Conservation (phyloP, 2,888 invertebrate genomes). For the Drosophila parthenogenetica region DNA sequence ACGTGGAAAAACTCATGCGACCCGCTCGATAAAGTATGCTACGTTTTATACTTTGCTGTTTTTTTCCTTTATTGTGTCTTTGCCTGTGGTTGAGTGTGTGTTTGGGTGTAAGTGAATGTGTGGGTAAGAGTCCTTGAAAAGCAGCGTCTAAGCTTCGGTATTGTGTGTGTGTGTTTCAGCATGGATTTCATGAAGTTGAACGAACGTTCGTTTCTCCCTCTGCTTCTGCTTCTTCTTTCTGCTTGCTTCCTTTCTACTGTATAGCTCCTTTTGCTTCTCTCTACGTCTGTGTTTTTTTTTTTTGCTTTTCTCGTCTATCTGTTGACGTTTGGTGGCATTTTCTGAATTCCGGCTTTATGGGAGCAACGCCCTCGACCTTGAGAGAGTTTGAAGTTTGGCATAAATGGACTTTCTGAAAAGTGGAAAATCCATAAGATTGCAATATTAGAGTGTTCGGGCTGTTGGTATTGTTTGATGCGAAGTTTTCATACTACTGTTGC, state of each 20-base stretch:
- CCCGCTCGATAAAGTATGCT: slow-evolving; percentile 74
- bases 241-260: slow-evolving; percentile 32
- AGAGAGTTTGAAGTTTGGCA: slow-evolving; percentile 18
- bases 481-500: slow-evolving; percentile 1
- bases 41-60: slow-evolving; percentile 52
- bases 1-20: slow-evolving; percentile 71
- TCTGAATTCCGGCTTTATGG: slow-evolving; percentile 34
- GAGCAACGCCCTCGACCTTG: slow-evolving; percentile 46
- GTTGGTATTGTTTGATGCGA: slow-evolving; percentile 32
- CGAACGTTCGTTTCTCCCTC: slow-evolving; percentile 52
- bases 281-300: slow-evolving; percentile 15
- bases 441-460: slow-evolving; percentile 37
- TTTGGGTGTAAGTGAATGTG: slow-evolving; percentile 43
- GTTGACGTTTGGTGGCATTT: slow-evolving; percentile 61
- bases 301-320: slow-evolving; percentile 32
- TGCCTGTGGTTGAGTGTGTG: slow-evolving; percentile 24
- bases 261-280: not conserved
- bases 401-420: slow-evolving; percentile 1
- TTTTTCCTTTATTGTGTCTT: slow-evolving; percentile 37
- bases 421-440: slow-evolving; percentile 22
- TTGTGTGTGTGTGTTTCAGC: slow-evolving; percentile 16
- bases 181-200: slow-evolving; percentile 65
- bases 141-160: slow-evolving; percentile 67
- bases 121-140: slow-evolving; percentile 70
- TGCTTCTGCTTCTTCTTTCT: slow-evolving; percentile 17